Conservation (phyloP, 2,797 vertebrate genomes). For the Oreonectes daqikongensis region DNA sequence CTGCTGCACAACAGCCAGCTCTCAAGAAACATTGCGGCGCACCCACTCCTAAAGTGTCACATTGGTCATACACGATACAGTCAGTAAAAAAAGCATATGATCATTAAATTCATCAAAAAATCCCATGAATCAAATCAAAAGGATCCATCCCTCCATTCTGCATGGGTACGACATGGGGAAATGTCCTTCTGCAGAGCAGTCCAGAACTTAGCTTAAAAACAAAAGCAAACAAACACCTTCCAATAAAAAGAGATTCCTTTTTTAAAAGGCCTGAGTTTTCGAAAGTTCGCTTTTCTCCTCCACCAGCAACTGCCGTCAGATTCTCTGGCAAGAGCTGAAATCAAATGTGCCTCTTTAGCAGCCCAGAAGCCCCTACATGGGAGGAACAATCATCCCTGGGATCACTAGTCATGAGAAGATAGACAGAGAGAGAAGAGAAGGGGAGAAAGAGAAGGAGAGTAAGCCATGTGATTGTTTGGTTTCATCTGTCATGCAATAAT, state of each 20-base stretch:
- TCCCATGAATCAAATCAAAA: constrained; percentile 11
- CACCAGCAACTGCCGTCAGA: constrained; percentile 70
- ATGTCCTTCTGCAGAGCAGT: constrained; percentile 37
- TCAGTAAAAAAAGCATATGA: constrained; percentile 58
- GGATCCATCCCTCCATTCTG: constrained; percentile 26
- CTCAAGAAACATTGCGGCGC: constrained; percentile 45
- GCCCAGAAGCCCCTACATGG: constrained; percentile 78
- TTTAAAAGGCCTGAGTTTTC: constrained; percentile 94
- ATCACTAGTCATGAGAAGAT: constrained; percentile 73
- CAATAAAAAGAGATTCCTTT: constrained; percentile 80
- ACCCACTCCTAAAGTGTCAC: constrained; percentile 77
- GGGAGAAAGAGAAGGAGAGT: constrained; percentile 7
- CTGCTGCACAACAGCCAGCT: constrained; percentile 36
- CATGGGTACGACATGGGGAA: constrained; percentile 8
- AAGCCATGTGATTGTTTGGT: constrained; percentile 72
- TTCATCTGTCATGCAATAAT: constrained; percentile 76
- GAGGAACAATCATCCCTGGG: constrained; percentile 90
- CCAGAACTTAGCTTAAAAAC: constrained; percentile 53
- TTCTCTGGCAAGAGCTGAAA: constrained; percentile 50
- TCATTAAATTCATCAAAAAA: constrained; percentile 46
- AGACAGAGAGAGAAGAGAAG: constrained; percentile 44
- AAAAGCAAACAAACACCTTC: constrained; percentile 53
- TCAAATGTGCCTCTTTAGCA: constrained; percentile 55
- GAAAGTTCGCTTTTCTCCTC: constrained; percentile 73
- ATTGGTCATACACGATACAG: constrained; percentile 72